These are phyloP conservation scores for Graphium colonna DNA, from an alignment of 2,888 invertebrate species.

Conservation along the genomic window DNA sequence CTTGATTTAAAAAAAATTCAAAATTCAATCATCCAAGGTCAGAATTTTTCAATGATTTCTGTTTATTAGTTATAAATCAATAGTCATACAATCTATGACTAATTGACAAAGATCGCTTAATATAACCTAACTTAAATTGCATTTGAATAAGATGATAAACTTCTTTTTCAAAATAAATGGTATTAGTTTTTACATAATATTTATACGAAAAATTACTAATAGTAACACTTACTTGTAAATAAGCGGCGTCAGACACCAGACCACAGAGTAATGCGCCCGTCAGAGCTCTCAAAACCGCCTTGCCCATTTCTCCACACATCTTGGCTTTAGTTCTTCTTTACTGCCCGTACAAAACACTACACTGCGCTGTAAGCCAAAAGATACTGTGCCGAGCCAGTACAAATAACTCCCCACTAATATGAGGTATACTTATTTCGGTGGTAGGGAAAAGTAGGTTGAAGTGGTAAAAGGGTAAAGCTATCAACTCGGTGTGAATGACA, in stretches of 20 bases:
- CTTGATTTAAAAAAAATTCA: too few relatives aligned
- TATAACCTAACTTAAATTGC: too few relatives aligned
- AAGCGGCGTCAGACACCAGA: slow-evolving; percentile 69
- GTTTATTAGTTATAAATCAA: too few relatives aligned
- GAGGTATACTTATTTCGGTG: slow-evolving; percentile 23
- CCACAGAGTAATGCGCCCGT: slow-evolving; percentile 70
- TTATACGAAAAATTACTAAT: background rate
- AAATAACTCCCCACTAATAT: slow-evolving; percentile 37
- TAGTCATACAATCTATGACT: too few relatives aligned
- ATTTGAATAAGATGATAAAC: too few relatives aligned
- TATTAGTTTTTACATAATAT: too few relatives aligned
- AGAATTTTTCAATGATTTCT: too few relatives aligned
- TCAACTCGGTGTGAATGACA: slow-evolving; percentile 7
- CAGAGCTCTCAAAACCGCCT: slow-evolving; percentile 67
- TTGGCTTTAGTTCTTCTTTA: slow-evolving; percentile 29
- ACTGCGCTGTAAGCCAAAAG: slow-evolving; percentile 24
- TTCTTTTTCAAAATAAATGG: too few relatives aligned
- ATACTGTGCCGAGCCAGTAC: slow-evolving; percentile 19
- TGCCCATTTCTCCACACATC: slow-evolving; percentile 76
- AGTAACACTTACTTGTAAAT: slow-evolving; percentile 55
- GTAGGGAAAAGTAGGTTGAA: slow-evolving; percentile 19
- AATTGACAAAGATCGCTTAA: too few relatives aligned
- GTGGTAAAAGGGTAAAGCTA: slow-evolving; percentile 13
- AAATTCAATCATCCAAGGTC: too few relatives aligned
- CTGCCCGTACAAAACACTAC: slow-evolving; percentile 18